These are phyloP conservation scores for Abrostola triplasia DNA, from an alignment of 2,888 invertebrate species.

Conservation along the genomic window DNA sequence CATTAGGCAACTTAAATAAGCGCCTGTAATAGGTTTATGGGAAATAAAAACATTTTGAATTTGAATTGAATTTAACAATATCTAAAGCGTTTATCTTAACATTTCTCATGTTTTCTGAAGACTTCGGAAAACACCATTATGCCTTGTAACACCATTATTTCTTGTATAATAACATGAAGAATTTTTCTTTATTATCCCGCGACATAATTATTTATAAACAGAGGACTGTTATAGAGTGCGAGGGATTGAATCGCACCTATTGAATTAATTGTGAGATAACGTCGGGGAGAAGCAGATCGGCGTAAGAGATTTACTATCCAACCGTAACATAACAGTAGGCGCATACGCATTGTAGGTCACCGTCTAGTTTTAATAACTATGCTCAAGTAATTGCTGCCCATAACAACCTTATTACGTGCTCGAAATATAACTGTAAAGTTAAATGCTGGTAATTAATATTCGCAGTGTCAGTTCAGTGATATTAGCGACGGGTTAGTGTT, in stretches of 20 bases:
- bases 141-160: conserved; percentile 10
- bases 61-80: too few species aligned
- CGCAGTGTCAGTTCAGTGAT: conserved; percentile 61
- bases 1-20: too few species aligned
- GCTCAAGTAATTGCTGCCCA: conserved; percentile 54
- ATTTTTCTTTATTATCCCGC: conserved; percentile 23
- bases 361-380: conserved; percentile 59
- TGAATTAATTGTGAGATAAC: conserved; percentile 40
- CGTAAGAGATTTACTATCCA: conserved; percentile 52
- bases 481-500: conserved; percentile 61
- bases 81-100: too few species aligned
- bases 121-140: conserved; percentile 8
- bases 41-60: too few species aligned
- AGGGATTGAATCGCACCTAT: conserved; percentile 21
- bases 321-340: conserved; percentile 60
- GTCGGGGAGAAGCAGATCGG: conserved; percentile 40
- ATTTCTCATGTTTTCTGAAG: conserved; percentile 14
- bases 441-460: conserved; percentile 58
- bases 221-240: conserved; percentile 4
- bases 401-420: conserved; percentile 58
- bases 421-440: conserved; percentile 62
- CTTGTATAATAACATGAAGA: conserved; percentile 14
- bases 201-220: conserved; percentile 35
- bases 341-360: conserved; percentile 58
- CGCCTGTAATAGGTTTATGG: too few species aligned